Conservation (phyloP, 2,113 vertebrate genomes). For the Chaetodon auriga region DNA sequence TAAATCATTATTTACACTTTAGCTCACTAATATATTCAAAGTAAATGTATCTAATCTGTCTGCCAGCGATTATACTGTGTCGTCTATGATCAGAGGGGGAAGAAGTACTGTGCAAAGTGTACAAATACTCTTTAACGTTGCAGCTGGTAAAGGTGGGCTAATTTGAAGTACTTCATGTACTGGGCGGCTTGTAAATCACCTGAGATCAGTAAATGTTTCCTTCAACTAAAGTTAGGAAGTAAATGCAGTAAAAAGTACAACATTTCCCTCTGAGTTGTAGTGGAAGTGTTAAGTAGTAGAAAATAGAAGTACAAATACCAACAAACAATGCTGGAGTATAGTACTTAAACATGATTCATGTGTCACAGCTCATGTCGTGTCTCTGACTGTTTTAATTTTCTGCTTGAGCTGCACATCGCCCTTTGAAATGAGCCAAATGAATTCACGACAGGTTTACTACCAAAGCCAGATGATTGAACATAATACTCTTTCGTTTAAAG, state of each 20-base stretch:
- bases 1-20: neutral
- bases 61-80: neutral
- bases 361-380: too few relatives aligned
- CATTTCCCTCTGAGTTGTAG: neutral
- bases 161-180: neutral
- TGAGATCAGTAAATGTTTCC: too few relatives aligned
- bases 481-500: conserved; percentile 48
- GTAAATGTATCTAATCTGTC: neutral
- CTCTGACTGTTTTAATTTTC: neutral
- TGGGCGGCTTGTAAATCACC: neutral
- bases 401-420: neutral
- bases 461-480: conserved; percentile 43
- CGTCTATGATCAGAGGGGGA: neutral
- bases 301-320: neutral
- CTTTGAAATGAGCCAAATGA: conserved; percentile 8
- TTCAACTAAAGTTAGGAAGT: neutral
- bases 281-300: neutral
- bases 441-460: conserved; percentile 34
- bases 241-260: neutral
- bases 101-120: neutral
- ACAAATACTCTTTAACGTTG: neutral
- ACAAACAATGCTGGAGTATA: neutral
- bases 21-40: neutral
- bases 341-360: too few relatives aligned
- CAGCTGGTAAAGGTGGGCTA: too few relatives aligned